Conservation (phyloP, 1,140 invertebrate genomes). For the Pogonomyrmex californicus region DNA sequence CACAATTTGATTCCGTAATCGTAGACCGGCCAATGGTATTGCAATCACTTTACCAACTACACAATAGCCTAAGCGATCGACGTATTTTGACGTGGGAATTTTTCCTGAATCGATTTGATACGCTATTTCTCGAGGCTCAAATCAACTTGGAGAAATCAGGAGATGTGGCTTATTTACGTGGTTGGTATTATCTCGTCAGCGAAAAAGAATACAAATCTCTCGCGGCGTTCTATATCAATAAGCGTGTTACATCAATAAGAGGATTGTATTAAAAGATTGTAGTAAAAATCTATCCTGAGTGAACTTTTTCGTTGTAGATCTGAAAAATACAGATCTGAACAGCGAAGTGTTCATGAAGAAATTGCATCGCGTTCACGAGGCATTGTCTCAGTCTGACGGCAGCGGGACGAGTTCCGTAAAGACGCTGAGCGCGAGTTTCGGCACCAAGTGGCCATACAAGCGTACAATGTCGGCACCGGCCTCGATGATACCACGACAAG, state of each 20-base stretch:
- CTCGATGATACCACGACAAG: constrained; percentile 92
- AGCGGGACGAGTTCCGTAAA: constrained; percentile 89
- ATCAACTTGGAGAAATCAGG: constrained; percentile 94
- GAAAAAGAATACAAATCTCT: not conserved
- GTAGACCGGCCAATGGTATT: constrained; percentile 98
- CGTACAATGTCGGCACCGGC: constrained; percentile 96
- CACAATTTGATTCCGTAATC: constrained; percentile 97
- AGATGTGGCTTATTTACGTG: constrained; percentile 94
- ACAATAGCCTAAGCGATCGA: constrained; percentile 96
- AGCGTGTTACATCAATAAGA: not conserved
- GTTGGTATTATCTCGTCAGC: constrained; percentile 85
- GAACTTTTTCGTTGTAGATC: constrained; percentile 88
- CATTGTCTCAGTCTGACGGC: constrained; percentile 91
- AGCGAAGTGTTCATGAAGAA: constrained; percentile 96
- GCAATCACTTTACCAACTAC: constrained; percentile 97
- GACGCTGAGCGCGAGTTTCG: constrained; percentile 96
- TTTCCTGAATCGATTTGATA: constrained; percentile 98
- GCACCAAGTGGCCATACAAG: constrained; percentile 98
- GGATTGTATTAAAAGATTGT: not conserved
- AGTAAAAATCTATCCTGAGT: not conserved
- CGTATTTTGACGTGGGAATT: constrained; percentile 98
- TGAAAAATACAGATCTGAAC: constrained; percentile 95
- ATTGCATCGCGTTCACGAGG: constrained; percentile 95
- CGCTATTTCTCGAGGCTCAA: constrained; percentile 98
- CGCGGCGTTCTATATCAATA: not conserved